phyloP scores from a whole-genome alignment of 2,113 vertebrate species.

The Pleuronectes platessa region DNA sequence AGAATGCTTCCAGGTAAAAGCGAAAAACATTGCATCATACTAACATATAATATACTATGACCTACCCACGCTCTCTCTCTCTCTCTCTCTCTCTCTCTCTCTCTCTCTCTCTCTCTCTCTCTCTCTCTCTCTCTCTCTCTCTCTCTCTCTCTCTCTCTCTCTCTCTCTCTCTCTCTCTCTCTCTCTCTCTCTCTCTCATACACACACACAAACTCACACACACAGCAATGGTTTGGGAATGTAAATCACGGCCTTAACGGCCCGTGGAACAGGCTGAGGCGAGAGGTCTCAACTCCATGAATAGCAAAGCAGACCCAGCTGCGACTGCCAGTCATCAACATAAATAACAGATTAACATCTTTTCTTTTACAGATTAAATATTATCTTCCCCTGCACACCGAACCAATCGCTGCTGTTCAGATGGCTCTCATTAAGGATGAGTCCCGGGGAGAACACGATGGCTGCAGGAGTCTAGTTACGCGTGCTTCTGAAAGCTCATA shows the following conservation, averaged over 20 bases:
- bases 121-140: too few relatives aligned
- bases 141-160: too few relatives aligned
- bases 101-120: too few relatives aligned
- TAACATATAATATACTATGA: background rate
- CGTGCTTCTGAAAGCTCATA: constrained; percentile 31
- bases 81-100: background rate
- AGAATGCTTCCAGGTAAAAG: constrained; percentile 17
- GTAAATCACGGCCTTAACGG: constrained; percentile 54
- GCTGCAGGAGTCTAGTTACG: constrained; percentile 16
- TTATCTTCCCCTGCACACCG: constrained; percentile 47
- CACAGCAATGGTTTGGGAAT: constrained; percentile 30
- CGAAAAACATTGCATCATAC: constrained; percentile 45
- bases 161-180: too few relatives aligned
- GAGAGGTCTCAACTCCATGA: constrained; percentile 65
- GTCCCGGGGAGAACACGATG: constrained; percentile 3
- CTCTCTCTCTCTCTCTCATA: too few relatives aligned
- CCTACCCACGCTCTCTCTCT: background rate
- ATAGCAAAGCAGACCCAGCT: constrained; percentile 74
- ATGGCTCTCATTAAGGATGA: constrained; percentile 25
- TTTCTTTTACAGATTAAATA: constrained; percentile 72
- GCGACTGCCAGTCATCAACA: constrained; percentile 63
- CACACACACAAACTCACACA: background rate
- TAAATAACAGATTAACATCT: constrained; percentile 76
- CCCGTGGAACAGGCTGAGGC: constrained; percentile 30
- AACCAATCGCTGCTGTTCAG: constrained; percentile 50